phyloP scores from a whole-genome alignment of 2,113 vertebrate species.

The Turnix velox region DNA sequence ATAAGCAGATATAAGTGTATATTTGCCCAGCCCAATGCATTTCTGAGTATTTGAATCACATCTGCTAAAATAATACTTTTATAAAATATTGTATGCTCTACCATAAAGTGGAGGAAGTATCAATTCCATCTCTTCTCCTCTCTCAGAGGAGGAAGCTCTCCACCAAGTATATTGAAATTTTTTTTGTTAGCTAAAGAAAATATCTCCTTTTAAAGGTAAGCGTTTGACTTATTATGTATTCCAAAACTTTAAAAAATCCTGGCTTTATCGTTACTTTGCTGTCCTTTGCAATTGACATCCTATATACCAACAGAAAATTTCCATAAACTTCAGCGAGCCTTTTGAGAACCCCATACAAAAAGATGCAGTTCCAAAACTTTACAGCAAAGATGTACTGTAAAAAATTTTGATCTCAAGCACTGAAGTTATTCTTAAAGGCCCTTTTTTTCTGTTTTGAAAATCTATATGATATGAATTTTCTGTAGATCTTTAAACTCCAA shows the following conservation, averaged over 20 bases:
- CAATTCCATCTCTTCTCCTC: neutral
- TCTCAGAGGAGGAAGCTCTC: neutral
- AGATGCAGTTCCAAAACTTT: neutral
- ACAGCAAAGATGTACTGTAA: neutral
- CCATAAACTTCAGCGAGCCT: neutral
- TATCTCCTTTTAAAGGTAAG: neutral
- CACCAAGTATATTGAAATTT: neutral
- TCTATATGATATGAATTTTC: neutral
- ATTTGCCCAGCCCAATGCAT: neutral
- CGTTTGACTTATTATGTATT: neutral
- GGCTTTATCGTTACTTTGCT: neutral
- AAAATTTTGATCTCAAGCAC: neutral
- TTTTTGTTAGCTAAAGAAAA: neutral
- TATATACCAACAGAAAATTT: neutral
- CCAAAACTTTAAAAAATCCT: neutral
- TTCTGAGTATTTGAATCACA: neutral
- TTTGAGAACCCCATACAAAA: neutral
- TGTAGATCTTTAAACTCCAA: neutral
- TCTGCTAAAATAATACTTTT: neutral
- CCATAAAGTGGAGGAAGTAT: accelerated
- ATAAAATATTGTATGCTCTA: neutral
- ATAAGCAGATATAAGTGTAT: neutral
- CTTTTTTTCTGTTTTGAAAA: neutral
- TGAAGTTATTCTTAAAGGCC: neutral
- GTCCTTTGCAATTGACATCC: neutral